Conservation (phyloP, 2,888 invertebrate species). For the Mamestra brassicae region DNA sequence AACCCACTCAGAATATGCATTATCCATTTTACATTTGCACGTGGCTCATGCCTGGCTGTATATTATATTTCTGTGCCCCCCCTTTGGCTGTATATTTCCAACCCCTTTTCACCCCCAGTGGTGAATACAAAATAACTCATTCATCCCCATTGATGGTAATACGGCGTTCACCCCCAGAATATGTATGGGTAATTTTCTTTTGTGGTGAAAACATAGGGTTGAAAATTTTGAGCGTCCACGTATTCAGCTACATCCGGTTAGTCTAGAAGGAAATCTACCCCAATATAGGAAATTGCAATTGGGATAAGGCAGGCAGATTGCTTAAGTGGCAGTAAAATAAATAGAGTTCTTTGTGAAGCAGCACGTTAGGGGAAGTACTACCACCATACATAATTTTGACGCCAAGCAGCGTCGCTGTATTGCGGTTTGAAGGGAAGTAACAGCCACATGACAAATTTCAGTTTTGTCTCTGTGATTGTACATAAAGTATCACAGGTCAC, state of each 20-base stretch:
- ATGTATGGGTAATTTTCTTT: constrained; percentile 58
- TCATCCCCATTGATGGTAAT: constrained; percentile 52
- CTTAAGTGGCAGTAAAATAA: too few relatives aligned
- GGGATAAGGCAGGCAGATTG: too few relatives aligned
- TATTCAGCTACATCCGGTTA: too few relatives aligned
- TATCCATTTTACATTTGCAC: constrained; percentile 25
- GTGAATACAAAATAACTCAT: constrained; percentile 52
- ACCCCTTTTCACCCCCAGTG: constrained; percentile 13
- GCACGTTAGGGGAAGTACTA: not conserved
- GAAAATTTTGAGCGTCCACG: not conserved
- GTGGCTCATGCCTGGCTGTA: constrained; percentile 19
- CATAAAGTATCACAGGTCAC: too few relatives aligned
- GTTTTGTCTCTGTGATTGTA: not conserved
- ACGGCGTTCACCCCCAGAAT: constrained; percentile 48
- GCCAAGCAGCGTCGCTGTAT: not conserved
- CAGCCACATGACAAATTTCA: not conserved
- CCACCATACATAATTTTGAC: not conserved
- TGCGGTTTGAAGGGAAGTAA: not conserved
- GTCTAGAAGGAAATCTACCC: too few relatives aligned
- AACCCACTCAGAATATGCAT: constrained; percentile 9
- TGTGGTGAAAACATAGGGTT: constrained; percentile 34
- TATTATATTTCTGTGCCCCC: not conserved
- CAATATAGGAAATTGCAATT: too few relatives aligned
- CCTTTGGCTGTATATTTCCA: constrained; percentile 3
- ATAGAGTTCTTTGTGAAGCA: not conserved